Base-by-base conservation (phyloP, 2,888 invertebrate genomes). In the Cephus nigrinus region DNA sequence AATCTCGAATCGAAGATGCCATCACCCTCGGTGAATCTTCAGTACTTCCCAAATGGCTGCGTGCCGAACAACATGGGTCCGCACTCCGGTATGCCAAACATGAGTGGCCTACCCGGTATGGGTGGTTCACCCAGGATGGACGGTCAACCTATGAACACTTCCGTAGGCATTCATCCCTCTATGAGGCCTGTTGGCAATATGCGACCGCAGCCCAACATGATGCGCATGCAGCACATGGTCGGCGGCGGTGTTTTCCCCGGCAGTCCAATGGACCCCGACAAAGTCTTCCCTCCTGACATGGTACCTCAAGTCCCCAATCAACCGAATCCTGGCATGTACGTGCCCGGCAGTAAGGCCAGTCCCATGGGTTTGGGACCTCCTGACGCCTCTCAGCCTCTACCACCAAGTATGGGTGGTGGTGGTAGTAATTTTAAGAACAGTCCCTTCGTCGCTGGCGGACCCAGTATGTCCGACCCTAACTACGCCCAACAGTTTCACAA, bases 401-500 rank as follows among this genome's bases (percentile, higher is more conserved):
- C 96, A 68, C 96, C 96, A 31, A 95, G 95, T 34, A 96, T 96
- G 95, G 95, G 95, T 74, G 95, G 95, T 75, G 94, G 94, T 81
- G 92, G 91, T 30, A 92, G 93, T 72, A 94, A 93, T 82, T 96
- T 96, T 92, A 96, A 96, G 90, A 95, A 95, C 84, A 92, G 93
- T 71, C 94, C 95, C 5, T 96, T 96, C 84, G 94, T 95, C 80
- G 97, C 97, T 90, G 95, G 96, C 78, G 96, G 96, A 36, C 97
- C 97, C 12, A 96, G 95, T 36, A 96, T 97, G 79, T 95, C 96
- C 74, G 98, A 98, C 92, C 96, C 98, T 23, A 97, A 97, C 91
- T 98, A 98, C 93, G 98, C 97, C 88, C 97, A 97, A 92, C 98
- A 98, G 93, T 98, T 96, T 93, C 98, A 98, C 92, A 97, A 98